Evolutionary conservation across 2,113 vertebrate genomes (phyloP), one percentile per base, ranked within the genome.

Genomic region (Clarias batrachus): DNA sequence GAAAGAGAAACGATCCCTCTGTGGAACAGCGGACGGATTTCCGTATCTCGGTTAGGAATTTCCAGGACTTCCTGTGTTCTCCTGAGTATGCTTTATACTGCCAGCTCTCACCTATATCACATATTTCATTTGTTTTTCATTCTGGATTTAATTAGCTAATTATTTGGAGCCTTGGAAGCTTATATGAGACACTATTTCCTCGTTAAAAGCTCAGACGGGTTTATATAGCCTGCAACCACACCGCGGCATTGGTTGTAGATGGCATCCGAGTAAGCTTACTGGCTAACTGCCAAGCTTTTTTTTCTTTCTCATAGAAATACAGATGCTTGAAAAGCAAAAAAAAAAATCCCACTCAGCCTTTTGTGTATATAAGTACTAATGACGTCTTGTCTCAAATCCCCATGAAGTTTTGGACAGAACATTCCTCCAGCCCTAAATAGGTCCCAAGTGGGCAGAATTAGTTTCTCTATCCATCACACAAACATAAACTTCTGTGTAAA

Each of bases 11-110:
- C 83, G 73, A 79, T 27, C 82, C 83, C 86, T 73, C 16, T 4
- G 13, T 30, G 25, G 52, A 56, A 74, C 84, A 89, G 81, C 76
- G 85, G 85, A 89, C 68, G 83, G 89, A 90, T 87, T 81, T 87
- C 91, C 89, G 82, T 73, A 85, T 89, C 84, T 83, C 84, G 63
- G 82, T 88, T 30, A 65, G 89, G 90, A 91, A 90, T 89, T 89
- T 90, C 89, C 78, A 88, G 60, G 23, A 88, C 84, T 85, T 91
- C 87, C 88, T 91, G 83, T 80, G 82, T 57, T 82, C 63, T 89
- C 70, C 88, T 56, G 73, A 88, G 60, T 48, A 74, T 56, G 19
- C 56, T 85, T 79, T 33, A 59, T 33, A 33, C 54, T 79, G n/a
- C 27, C 21, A 60, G 56, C 52, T 54, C 30, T 66, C 17, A 66